Percentiles rank a stretch among this genome's conserved stretches.
phyloP scores from a whole-genome alignment of 1,140 invertebrate genomes.

The Brachionus calyciflorus region DNA sequence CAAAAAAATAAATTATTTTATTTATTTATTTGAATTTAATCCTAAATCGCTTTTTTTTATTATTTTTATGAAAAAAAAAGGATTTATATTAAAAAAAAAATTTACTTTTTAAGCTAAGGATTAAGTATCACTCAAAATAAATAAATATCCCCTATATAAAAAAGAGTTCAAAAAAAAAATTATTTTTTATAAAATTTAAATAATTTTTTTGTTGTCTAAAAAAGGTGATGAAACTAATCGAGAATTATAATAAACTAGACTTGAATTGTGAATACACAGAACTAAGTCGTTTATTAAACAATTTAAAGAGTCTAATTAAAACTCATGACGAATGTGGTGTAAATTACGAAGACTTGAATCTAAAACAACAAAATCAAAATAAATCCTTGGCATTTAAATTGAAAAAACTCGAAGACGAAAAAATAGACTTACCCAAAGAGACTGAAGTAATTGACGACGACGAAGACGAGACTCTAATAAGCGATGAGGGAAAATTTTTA shows the following conservation, averaged over 20 bases:
- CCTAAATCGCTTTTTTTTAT: too few relatives aligned
- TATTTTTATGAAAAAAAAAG: too few relatives aligned
- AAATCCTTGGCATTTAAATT: background rate
- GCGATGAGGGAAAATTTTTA: constrained; percentile 52
- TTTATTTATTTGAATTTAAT: too few relatives aligned
- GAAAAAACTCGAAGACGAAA: background rate
- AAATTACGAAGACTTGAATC: background rate
- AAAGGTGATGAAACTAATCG: background rate
- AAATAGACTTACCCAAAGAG: background rate
- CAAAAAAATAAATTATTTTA: too few relatives aligned
- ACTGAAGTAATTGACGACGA: constrained; percentile 50
- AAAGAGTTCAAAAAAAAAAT: too few relatives aligned
- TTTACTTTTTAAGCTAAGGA: too few relatives aligned
- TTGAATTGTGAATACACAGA: background rate
- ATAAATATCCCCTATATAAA: too few relatives aligned
- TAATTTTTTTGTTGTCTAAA: too few relatives aligned
- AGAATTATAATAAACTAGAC: background rate
- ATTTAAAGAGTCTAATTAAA: background rate
- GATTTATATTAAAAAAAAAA: too few relatives aligned
- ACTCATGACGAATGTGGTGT: background rate
- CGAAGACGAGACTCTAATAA: constrained; percentile 52
- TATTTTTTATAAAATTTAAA: too few relatives aligned
- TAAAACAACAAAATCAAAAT: constrained; percentile 11
- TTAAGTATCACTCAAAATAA: too few relatives aligned
- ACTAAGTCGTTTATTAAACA: too few relatives aligned